phyloP scores from a whole-genome alignment of 2,113 vertebrate species.

The Cephalopholis sonnerati region DNA sequence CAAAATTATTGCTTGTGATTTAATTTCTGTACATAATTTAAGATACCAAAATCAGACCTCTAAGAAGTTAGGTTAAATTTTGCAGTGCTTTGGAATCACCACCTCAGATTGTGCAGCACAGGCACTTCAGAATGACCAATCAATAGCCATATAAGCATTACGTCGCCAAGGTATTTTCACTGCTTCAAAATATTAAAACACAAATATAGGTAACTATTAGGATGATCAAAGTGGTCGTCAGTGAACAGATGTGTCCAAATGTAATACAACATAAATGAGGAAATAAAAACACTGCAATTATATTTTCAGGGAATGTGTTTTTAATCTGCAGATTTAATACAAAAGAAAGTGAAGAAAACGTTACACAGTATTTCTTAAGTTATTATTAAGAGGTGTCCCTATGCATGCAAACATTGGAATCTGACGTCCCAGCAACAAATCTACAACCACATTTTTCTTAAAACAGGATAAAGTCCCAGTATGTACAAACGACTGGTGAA shows the following conservation, averaged over 20 bases:
- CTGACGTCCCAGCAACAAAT: slow-evolving; percentile 43
- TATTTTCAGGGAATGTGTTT: slow-evolving; percentile 48
- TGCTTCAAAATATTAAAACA: background rate
- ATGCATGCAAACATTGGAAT: slow-evolving; percentile 69
- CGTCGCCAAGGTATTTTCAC: background rate
- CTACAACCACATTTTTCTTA: slow-evolving; percentile 53
- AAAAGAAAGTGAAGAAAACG: slow-evolving; percentile 70
- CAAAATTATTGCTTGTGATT: background rate
- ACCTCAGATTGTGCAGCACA: background rate
- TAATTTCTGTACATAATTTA: background rate
- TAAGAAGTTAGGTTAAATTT: background rate
- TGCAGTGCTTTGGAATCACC: background rate
- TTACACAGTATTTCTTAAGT: slow-evolving; percentile 53
- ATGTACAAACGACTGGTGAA: slow-evolving; percentile 24
- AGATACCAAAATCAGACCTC: background rate
- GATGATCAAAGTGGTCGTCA: no score
- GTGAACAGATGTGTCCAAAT: background rate
- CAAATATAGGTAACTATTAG: background rate
- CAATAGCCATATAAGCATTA: background rate
- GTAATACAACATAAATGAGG: background rate
- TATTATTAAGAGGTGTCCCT: slow-evolving; percentile 32
- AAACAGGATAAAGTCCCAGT: slow-evolving; percentile 49
- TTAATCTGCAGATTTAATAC: slow-evolving; percentile 70
- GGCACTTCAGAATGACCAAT: background rate
- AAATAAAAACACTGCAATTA: slow-evolving; percentile 17